Evolutionary conservation across 2,888 invertebrate species (phyloP), one percentile per base, ranked within the genome.

Genomic region (Nymphalis c-album): DNA sequence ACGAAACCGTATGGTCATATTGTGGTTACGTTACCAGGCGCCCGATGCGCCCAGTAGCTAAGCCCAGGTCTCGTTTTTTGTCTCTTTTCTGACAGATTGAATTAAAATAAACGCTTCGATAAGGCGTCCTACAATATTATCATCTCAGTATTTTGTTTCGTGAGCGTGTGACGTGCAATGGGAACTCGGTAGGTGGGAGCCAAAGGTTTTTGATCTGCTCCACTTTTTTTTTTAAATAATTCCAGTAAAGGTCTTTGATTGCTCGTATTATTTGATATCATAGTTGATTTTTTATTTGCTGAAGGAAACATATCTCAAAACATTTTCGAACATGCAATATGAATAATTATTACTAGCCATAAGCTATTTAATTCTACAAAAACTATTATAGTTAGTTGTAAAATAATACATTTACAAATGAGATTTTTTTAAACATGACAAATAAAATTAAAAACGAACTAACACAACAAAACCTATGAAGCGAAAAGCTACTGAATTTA

Each of bases 21-120:
- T 31, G 80, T 78, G 78, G 74, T 77, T 77, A 68, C 71, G 76
- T 76, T 73, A 73, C 75, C 73, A 74, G 77, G 78, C 78, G 78
- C 77, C 79, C 79, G 79, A 76, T 78, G 80, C 82, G 77, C 80
- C 84, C 89, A 81, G 90, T 90, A 91, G 91, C 90, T 77, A 80
- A 80, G 81, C 82, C 81, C 80, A 74, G 78, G 74, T 82, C 80
- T 80, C 78, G 76, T 90, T 91, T 90, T 92, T 90, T 90, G 83
- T 84, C 81, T 84, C 84, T 82, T 83, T 81, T 85, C 91, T 91
- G 92, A 92, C 92, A 92, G 90, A 90, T 91, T 91, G 85, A 91
- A 92, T 92, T 92, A 92, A 90, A 91, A 91, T 92, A 92, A 92
- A 91, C 90, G 92, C 85, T 90, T 80, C 85, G 90, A 90, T 90